Evolutionary conservation across 2,113 vertebrate genomes (phyloP), one percentile per base, ranked within the genome.

Genomic region (Chinchilla lanigera): DNA sequence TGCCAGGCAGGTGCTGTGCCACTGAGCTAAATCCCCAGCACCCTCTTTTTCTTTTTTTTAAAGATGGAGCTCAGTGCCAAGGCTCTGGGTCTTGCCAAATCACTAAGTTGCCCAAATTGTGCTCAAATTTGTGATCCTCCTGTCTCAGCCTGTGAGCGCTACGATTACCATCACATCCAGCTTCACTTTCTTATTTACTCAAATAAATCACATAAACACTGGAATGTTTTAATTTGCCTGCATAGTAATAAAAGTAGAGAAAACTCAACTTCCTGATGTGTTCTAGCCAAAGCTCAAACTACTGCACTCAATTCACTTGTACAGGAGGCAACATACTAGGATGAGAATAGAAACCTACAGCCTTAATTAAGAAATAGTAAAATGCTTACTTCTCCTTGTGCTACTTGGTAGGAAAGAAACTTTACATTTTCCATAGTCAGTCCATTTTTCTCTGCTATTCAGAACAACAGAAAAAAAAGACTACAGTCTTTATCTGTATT

Each of bases 111-210:
- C 6, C 73, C 24, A 77, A 44, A 28, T 28, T 47, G 44, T 44
- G 14, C 28, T 78, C 44, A 78, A 78, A 78, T 77, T 7, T 78
- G 44, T 78, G 44, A 30, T 9, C 28, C 44, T 78, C 75, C 44
- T 50, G 26, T 47, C 75, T 78, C 44, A 50, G 75, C 75, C 44
- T 50, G 13, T 44, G 13, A 50, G 13, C 50, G 75, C 44, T 50
- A 17, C 13, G 41, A 17, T 50, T 67, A 89, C 50, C 35, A 84
- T 11, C 61, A 67, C 10, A 47, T 12, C 26, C 26, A 78, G 75
- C 44, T 78, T 78, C 28, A 28, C 65, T 65, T 95, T 90, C 67
- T 93, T 82, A 83, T 61, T 91, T n/a, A 60, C 41, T 87, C 61
- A 90, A 85, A 19, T 41, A 75, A 86, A 63, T 85, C 78, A 96